Base-by-base conservation (phyloP, 2,888 invertebrate genomes). In the Megastigmus dorsalis region DNA sequence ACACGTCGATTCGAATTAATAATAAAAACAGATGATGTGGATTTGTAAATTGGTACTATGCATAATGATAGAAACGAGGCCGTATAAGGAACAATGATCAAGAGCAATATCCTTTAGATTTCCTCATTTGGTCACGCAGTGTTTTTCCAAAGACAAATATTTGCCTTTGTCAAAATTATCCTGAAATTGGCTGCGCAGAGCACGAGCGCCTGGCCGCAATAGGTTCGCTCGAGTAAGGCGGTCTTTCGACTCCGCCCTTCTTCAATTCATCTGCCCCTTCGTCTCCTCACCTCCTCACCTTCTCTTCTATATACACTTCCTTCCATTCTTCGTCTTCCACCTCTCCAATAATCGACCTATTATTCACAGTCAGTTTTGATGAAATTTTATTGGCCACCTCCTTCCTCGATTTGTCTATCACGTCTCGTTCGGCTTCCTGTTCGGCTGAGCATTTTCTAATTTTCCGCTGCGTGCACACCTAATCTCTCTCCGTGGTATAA, bases 361-460 rank as follows among this genome's bases (percentile, higher is more conserved):
- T 77, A 79, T 73, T 77, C 76, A 74, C 72, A 77, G 75, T 75
- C 77, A 76, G 65, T 75, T 75, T 78, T 72, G 73, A 78, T 79
- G 77, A 52, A 55, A 74, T 71, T 79, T 80, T 62, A 76, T 77
- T 69, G 75, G 55, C 65, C 71, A 43, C 43, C 74, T 74, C 59
- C 72, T 73, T 75, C 68, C 71, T 45, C 36, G 48, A 78, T 78
- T 77, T 72, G 74, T 78, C 77, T 55, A 28, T 41, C 54, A 13
- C 23, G 15, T 43, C 52, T 41, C 54, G n/a, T n/a, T n/a, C 18
- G n/a, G 7, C 18, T 52, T 43, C 43, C 13, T 15, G 7, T 41
- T 55, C 30, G 1, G 20, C 20, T 55, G 15, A 36, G 33, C 33
- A 33, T 33, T 36, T 33, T 33, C 4, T 55, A 33, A 55, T 54